Percentiles rank a stretch among this genome's conserved stretches.
Evolutionary conservation across 2,113 vertebrate species (phyloP).

Genomic region (Theropithecus gelada): DNA sequence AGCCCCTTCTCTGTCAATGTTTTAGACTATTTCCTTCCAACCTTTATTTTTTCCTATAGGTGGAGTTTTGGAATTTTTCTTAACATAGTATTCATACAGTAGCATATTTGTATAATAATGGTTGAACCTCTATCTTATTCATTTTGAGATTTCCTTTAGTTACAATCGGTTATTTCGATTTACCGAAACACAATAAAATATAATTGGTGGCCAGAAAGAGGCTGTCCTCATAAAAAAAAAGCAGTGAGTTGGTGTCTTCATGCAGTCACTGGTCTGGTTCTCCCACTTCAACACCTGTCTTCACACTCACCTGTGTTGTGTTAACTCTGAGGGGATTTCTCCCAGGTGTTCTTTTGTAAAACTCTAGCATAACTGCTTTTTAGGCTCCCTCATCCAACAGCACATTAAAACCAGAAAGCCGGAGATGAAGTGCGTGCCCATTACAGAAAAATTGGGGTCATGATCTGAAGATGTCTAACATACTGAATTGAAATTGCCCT

Average conservation of each 20-base stretch:
- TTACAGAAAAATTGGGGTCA: background rate
- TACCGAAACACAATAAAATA: background rate
- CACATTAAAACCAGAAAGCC: background rate
- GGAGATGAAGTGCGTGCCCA: background rate
- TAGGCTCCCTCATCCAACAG: background rate
- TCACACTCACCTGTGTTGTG: accelerated
- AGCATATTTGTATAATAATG: background rate
- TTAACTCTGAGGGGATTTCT: background rate
- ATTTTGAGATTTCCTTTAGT: background rate
- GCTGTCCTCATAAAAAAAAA: background rate
- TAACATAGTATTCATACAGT: background rate
- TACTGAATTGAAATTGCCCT: background rate
- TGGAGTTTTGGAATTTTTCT: background rate
- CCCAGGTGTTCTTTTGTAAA: background rate
- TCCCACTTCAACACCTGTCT: background rate
- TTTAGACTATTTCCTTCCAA: background rate
- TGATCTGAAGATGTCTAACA: slow-evolving; percentile 29
- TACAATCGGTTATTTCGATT: slow-evolving; percentile 22
- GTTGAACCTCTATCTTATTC: background rate
- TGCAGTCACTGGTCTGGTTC: background rate
- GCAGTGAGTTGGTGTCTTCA: background rate
- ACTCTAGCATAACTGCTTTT: background rate
- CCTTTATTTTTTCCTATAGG: background rate
- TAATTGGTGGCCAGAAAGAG: background rate
- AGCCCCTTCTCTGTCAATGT: background rate